These are phyloP conservation scores for Pleuronectes platessa DNA, from an alignment of 2,113 vertebrate genomes.

Conservation along the genomic window DNA sequence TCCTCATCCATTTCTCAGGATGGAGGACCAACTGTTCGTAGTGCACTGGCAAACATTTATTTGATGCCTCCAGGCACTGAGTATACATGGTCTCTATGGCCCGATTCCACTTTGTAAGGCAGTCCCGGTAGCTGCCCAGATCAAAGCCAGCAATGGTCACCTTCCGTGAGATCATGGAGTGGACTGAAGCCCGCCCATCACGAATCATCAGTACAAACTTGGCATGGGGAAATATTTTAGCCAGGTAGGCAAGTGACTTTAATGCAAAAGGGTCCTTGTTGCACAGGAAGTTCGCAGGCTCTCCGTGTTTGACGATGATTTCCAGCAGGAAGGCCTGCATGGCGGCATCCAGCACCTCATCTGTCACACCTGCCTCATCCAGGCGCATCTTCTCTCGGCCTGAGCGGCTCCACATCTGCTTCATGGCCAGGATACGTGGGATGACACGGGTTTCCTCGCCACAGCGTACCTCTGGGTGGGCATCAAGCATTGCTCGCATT, in stretches of 20 bases:
- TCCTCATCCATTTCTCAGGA: constrained; percentile 95
- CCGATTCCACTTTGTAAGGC: constrained; percentile 97
- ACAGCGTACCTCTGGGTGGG: constrained; percentile 93
- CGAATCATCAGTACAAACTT: constrained; percentile 96
- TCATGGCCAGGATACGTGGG: constrained; percentile 93
- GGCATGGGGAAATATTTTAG: constrained; percentile 95
- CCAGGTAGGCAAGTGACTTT: constrained; percentile 94
- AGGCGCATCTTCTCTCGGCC: constrained; percentile 96
- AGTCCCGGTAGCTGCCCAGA: constrained; percentile 95
- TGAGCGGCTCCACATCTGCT: constrained; percentile 98
- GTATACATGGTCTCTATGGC: constrained; percentile 98
- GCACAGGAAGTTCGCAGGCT: constrained; percentile 93
- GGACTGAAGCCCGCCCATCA: constrained; percentile 93
- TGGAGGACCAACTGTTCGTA: constrained; percentile 96
- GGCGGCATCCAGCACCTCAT: constrained; percentile 95
- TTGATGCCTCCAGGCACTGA: constrained; percentile 92
- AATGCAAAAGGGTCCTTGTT: constrained; percentile 98
- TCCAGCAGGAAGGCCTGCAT: constrained; percentile 97
- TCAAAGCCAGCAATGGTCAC: constrained; percentile 98
- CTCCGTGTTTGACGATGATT: constrained; percentile 96
- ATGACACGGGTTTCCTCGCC: constrained; percentile 97
- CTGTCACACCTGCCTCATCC: constrained; percentile 95
- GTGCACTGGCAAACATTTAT: constrained; percentile 91
- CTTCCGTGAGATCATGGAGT: constrained; percentile 98
- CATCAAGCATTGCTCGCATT: constrained; percentile 97